Evolutionary conservation across 2,113 vertebrate genomes (phyloP).

Genomic region (Peromyscus californicus): DNA sequence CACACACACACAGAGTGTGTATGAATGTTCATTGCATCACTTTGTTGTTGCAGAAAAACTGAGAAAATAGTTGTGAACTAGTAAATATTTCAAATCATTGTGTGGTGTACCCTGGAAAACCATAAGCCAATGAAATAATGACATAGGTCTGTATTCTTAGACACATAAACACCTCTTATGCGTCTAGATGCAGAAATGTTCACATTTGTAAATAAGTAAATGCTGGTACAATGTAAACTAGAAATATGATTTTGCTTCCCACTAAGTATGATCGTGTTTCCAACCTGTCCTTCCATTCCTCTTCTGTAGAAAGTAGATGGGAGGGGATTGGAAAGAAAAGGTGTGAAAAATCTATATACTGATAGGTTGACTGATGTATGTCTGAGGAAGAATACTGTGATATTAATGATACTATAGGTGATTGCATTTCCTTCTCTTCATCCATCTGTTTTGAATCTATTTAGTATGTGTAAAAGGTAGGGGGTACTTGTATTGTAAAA

Average conservation of each 20-base stretch:
- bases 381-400: not conserved
- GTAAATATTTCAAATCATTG: not conserved
- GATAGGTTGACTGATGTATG: not conserved
- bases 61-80: not conserved
- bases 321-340: not conserved
- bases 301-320: not conserved
- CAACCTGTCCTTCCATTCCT: not conserved
- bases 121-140: not conserved
- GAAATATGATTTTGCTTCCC: not conserved
- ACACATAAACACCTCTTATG: not conserved
- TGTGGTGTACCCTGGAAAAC: not conserved
- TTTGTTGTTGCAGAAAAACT: conserved; percentile 5
- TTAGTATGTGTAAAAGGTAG: conserved; percentile 5
- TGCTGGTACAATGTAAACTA: conserved; percentile 14
- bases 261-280: not conserved
- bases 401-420: not conserved
- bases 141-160: not conserved
- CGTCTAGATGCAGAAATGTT: not conserved
- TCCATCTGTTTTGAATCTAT: not conserved
- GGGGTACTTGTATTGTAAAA: conserved; percentile 31
- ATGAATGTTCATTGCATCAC: not conserved
- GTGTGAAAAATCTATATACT: not conserved
- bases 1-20: not conserved
- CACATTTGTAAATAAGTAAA: conserved; percentile 30
- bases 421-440: conserved; percentile 50